A percentile compares a stretch with the other conserved stretches of the same genome.
phyloP scores from a whole-genome alignment of 2,888 invertebrate species.

The Ichneumoninae sp. region DNA sequence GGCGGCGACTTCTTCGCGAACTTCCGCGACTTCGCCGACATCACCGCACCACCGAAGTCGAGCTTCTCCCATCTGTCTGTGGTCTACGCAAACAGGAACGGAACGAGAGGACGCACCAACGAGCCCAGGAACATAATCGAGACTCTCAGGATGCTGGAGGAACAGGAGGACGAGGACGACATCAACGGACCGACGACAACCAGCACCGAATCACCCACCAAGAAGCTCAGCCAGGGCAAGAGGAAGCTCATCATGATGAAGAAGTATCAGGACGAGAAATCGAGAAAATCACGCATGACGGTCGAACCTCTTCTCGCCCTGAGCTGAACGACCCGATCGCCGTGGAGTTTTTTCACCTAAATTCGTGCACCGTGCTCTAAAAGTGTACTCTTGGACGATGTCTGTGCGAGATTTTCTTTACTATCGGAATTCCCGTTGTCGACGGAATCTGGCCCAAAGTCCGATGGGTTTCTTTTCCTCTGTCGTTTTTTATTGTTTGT shows the following conservation, averaged over 20 bases:
- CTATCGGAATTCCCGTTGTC: constrained; percentile 74
- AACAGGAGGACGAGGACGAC: constrained; percentile 82
- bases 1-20: constrained; percentile 93
- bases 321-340: constrained; percentile 76
- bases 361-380: constrained; percentile 57
- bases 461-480: constrained; percentile 69
- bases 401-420: constrained; percentile 69
- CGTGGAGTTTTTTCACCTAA: constrained; percentile 48
- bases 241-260: constrained; percentile 81
- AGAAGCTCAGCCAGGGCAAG: constrained; percentile 82
- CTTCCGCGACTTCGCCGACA: constrained; percentile 95
- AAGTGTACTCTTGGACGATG: constrained; percentile 64
- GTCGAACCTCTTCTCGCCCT: constrained; percentile 82
- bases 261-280: constrained; percentile 82
- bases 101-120: constrained; percentile 86
- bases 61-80: constrained; percentile 94
- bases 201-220: constrained; percentile 79
- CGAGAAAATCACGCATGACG: constrained; percentile 80
- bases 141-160: constrained; percentile 90
- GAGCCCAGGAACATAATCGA: constrained; percentile 94
- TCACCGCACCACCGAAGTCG: constrained; percentile 92
- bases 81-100: constrained; percentile 93
- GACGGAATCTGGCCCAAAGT: constrained; percentile 80
- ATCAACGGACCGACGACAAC: constrained; percentile 65
- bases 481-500: constrained; percentile 41